Evolutionary conservation across 2,113 vertebrate species (phyloP), one percentile per base, ranked within the genome.

Genomic region (Cyphomyrus plagiostoma): DNA sequence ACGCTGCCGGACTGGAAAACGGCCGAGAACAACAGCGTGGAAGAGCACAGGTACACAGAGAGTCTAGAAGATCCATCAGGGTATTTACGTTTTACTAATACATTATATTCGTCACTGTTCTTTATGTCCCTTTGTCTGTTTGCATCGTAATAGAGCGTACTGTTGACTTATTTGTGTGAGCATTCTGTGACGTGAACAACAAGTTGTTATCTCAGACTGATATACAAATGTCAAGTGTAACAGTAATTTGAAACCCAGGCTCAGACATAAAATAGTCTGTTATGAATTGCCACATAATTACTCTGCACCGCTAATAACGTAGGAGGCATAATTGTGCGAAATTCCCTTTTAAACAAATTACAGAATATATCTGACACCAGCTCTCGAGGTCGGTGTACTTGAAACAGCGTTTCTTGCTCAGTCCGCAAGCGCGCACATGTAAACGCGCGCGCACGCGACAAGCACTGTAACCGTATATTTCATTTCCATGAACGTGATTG

Each of bases 1-100:
- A 99, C 98, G 4, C 94, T 99, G 93, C 97, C 98, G 0, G 98
- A 98, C 92, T 99, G 98, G 98, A 97, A 96, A 92, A 95, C 95
- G 0, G 94, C 96, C 0, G 97, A 98, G 95, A 97, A 96, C 92
- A 96, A 95, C 94, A 96, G 96, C 92, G 91, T 97, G 95, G 97
- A 98, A 94, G 97, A 98, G 94, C 97, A 98, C 95, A 98, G 97
- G 97, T 98, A 98, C 97, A 97, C 96, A 95, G 96, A 93, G 93
- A 91, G 89, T 87, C 91, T 92, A 92, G 91, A 93, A 86, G 90
- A 92, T 92, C 91, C 92, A 83, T 91, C 91, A 58, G 91, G 92
- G 92, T 93, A 92, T 90, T 89, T 92, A 91, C 91, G 56, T 87
- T 90, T 88, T 89, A 88, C 53, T 42, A 87, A 87, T 90, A 46